These are phyloP conservation scores for Chrosomus eos DNA, from an alignment of 2,797 vertebrate species.

Conservation along the genomic window DNA sequence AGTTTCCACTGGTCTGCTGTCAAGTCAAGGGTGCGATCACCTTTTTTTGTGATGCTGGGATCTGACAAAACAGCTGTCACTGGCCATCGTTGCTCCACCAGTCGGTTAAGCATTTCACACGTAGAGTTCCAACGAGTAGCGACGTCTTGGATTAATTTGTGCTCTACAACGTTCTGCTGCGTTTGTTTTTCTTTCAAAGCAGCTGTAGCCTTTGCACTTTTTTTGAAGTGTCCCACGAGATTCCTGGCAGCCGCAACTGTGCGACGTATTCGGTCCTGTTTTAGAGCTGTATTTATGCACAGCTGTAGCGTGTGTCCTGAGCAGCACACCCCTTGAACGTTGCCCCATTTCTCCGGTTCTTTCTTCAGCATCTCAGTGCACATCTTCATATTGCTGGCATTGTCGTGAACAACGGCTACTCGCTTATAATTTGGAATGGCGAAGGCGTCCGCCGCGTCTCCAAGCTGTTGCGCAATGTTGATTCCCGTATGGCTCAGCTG, in stretches of 20 bases:
- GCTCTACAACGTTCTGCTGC: neutral
- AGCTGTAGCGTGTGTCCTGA: slow-evolving; percentile 3
- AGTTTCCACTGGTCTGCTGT: slow-evolving; percentile 40
- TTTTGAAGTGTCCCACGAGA: neutral
- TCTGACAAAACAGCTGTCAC: slow-evolving; percentile 34
- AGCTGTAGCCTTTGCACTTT: neutral
- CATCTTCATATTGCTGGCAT: neutral
- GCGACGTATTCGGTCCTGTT: neutral
- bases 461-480: neutral
- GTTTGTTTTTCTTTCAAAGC: neutral
- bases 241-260: slow-evolving; percentile 22
- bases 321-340: neutral
- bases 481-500: neutral
- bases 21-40: slow-evolving; percentile 25
- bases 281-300: slow-evolving; percentile 22
- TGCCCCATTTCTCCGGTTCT: neutral
- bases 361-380: neutral
- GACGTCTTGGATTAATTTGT: slow-evolving; percentile 26
- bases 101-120: neutral
- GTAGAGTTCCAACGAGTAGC: slow-evolving; percentile 12
- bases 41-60: slow-evolving; percentile 25
- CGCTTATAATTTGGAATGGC: neutral
- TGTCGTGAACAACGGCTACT: neutral
- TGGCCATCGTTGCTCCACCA: slow-evolving; percentile 10
- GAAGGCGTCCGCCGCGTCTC: neutral